Evolutionary conservation across 2,888 invertebrate genomes (phyloP), one percentile per base, ranked within the genome.

Genomic region (Brachycybe producta): DNA sequence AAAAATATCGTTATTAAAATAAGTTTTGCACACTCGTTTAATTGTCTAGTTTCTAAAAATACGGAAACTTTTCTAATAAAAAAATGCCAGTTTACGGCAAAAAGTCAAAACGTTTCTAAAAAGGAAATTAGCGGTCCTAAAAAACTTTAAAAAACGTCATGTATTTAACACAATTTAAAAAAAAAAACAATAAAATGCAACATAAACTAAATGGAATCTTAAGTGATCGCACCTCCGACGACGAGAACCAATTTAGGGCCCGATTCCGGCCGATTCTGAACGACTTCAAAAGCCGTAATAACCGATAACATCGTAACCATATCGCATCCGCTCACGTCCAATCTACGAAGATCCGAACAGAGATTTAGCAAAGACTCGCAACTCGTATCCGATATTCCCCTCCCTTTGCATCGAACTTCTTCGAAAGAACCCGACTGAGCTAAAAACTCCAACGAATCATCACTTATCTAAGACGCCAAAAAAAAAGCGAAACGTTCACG

Each of bases 291-390:
- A 13, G 42, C 28, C 17, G 13, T 19, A 7, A 42, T 13, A 17
- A 19, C 24, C n/a, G 26, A 15, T 4, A 19, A 13, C 8, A 42
- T 13, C 2, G 28, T 15, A 1, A 27, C 42, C n/a, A 2, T 11
- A 5, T 11, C n/a, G 17, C 42, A 42, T 3, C 42, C 42, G 17
- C 42, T 42, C 27, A 42, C n/a, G 27, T 42, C 42, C 3, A 42
- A 27, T 27, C 26, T 13, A 13, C 42, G 21, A 13, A 42, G 27
- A 13, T 27, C 17, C 42, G 42, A 19, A 27, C 42, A 42, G 5
- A 27, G 27, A 11, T 3, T 27, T 19, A 42, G 7, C 15, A 42
- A 19, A 4, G 24, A 26, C 15, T 27, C 17, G 28, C 42, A 42
- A 2, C 42, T 28, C 5, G 15, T 19, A 15, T n/a, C 23, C 13